Evolutionary conservation across 2,797 vertebrate species (phyloP), one percentile per base, ranked within the genome.

Genomic region (Cottoperca gobio): DNA sequence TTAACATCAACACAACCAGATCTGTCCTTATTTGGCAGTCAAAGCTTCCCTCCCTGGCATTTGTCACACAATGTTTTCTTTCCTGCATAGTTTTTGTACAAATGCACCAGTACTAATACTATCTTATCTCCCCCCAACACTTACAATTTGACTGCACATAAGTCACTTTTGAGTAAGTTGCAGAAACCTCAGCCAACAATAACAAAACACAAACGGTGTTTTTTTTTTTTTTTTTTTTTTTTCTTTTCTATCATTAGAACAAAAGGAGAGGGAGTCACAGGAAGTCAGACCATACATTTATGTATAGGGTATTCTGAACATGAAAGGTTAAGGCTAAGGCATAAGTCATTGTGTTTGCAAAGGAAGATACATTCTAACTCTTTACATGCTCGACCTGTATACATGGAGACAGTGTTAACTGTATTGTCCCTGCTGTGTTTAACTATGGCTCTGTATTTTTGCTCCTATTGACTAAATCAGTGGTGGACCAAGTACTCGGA

Each of bases 11-110:
- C 73, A 52, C 58, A 42, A 17, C 13, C 52, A 61, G 26, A 40
- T 59, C 49, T 48, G 61, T 6, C 45, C 59, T 69, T 64, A 77
- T 88, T 90, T 85, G 77, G 45, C 68, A 83, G 58, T 57, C 70
- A 86, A 81, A 85, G 84, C 43, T 9, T 61, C 4, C 45, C 39
- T 60, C 9, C 12, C 19, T 48, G 28, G 39, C 12, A 46, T 24
- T 6, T 48, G 33, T 45, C 43, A n/a, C 45, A 14, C 59, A 4
- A 1, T 33, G 52, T 73, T 83, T 52, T 52, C 55, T 66, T 66
- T 60, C 24, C 26, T 58, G 45, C 45, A n/a, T 5, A 28, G 26
- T 54, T 26, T 2, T 40, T 52, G n/a, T 54, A 12, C 28, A 58
- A 21, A 42, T 55, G 6, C 28, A 67, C 19, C 45, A 12, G 5